Evolutionary conservation across 2,113 vertebrate species (phyloP).

Genomic region (Caretta caretta): DNA sequence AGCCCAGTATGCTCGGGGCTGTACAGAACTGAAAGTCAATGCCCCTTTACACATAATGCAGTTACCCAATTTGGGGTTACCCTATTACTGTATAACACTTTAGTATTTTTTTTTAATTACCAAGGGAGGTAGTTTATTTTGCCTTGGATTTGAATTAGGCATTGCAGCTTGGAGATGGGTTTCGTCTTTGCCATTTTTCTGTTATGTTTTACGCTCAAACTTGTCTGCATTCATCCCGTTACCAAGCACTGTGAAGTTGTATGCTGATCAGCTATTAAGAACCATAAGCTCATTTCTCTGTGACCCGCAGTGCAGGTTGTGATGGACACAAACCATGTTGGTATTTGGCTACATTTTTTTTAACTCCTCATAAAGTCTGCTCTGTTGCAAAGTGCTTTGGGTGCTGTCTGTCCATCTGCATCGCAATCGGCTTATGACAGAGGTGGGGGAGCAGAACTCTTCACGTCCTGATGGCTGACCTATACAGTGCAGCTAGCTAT

Average conservation of each 20-base stretch:
- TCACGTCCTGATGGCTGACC: background rate
- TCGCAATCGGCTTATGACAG: background rate
- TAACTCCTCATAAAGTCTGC: background rate
- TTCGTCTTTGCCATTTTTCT: background rate
- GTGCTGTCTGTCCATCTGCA: background rate
- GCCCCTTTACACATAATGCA: background rate
- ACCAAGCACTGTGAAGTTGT: accelerated
- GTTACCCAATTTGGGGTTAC: background rate
- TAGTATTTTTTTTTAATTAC: background rate
- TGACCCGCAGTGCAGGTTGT: background rate
- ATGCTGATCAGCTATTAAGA: background rate
- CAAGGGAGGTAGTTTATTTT: background rate
- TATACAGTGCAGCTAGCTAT: background rate
- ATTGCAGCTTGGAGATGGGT: background rate
- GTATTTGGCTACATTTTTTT: background rate
- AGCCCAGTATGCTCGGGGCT: background rate
- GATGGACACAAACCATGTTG: slow-evolving; percentile 2
- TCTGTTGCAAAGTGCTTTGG: background rate
- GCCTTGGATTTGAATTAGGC: background rate
- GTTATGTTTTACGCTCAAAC: background rate
- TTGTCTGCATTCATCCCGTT: background rate
- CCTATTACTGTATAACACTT: background rate
- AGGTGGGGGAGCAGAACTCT: background rate
- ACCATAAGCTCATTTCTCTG: background rate
- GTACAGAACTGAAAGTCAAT: background rate